Conservation (phyloP, 2,113 vertebrate genomes). For the Pedionomus torquatus region DNA sequence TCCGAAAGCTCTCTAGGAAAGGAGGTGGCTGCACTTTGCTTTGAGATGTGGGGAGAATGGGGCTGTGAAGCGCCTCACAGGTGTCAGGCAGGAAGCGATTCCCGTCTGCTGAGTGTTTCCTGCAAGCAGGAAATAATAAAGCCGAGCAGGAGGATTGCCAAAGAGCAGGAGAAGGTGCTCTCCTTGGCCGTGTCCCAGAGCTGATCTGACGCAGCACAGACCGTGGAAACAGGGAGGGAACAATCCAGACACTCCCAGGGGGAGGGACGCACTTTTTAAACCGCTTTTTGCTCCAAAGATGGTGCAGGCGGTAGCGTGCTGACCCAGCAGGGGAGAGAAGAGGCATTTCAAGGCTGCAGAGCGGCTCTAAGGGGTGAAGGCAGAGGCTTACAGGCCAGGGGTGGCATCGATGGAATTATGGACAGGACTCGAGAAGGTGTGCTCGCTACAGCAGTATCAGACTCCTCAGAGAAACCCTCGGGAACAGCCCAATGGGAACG, state of each 20-base stretch:
- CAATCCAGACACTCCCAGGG: not conserved
- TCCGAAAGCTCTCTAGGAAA: not conserved
- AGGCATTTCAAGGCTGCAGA: not conserved
- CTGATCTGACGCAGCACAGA: not conserved
- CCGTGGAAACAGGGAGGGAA: not conserved
- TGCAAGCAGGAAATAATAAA: constrained; percentile 43
- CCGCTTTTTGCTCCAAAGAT: not conserved
- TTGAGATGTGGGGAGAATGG: not conserved
- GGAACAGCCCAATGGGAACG: not conserved
- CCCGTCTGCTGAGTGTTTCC: not conserved
- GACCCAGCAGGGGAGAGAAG: not conserved
- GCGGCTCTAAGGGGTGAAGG: not conserved
- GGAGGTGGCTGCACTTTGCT: not conserved
- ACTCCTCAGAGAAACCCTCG: not conserved
- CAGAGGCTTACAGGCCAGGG: not conserved
- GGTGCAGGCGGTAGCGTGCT: not conserved
- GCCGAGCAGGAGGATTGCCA: not conserved
- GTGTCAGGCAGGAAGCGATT: constrained; percentile 50
- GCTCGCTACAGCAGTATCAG: not conserved
- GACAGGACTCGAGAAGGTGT: not conserved
- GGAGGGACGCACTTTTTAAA: not conserved
- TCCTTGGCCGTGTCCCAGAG: not conserved
- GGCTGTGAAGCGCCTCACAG: not conserved
- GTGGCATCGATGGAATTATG: not conserved
- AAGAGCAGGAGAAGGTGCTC: not conserved